Evolutionary conservation across 2,888 invertebrate genomes (phyloP).

Genomic region (Caenorhabditis parvicauda): DNA sequence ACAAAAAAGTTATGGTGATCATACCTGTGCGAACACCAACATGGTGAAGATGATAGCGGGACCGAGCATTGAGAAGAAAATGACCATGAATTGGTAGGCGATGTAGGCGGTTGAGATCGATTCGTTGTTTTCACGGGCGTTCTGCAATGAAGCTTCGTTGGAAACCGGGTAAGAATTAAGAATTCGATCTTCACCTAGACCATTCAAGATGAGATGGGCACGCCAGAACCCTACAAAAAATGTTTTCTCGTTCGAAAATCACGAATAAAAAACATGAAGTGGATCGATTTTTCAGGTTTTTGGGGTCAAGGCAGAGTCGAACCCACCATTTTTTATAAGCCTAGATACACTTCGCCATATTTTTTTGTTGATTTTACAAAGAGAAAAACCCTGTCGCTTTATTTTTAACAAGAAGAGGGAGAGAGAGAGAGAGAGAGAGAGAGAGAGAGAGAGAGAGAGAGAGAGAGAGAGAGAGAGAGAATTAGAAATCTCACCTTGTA

Average conservation of each 20-base stretch:
- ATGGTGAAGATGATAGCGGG: conserved; percentile 62
- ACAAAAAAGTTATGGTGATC: no score
- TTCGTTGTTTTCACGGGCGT: conserved; percentile 57
- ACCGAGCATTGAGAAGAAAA: conserved; percentile 62
- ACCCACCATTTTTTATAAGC: no score
- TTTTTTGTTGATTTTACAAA: no score
- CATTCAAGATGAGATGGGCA: no score
- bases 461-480: not conserved
- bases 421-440: not conserved
- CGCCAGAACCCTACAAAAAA: no score
- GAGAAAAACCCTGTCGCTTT: not conserved
- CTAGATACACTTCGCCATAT: no score
- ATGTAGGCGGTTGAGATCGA: conserved; percentile 60
- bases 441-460: no score
- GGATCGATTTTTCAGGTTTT: no score
- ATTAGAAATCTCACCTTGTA: conserved; percentile 44
- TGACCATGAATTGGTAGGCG: conserved; percentile 61
- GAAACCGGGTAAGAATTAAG: not conserved
- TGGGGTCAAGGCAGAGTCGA: no score
- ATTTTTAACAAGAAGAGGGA: not conserved
- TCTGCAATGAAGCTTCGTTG: conserved; percentile 26
- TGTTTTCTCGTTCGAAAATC: no score
- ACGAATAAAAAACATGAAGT: no score
- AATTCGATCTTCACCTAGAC: no score
- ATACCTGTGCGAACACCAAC: conserved; percentile 60